Base-by-base conservation (phyloP, 2,113 vertebrate genomes). In the Chamaetylas fuelleborni region DNA sequence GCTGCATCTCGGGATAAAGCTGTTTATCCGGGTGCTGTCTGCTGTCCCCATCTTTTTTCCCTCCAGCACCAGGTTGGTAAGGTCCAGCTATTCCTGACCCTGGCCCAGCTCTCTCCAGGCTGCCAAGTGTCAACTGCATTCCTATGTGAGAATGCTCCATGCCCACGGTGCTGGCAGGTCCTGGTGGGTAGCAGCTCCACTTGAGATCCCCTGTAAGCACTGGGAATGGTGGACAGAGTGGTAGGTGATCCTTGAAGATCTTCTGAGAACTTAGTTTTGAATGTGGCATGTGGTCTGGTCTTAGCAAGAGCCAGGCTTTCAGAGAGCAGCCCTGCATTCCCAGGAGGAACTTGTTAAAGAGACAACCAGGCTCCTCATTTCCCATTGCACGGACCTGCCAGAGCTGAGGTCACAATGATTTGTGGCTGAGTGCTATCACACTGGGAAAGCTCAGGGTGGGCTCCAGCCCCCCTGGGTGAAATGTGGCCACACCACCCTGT, bases 401-500 rank as follows among this genome's bases (percentile, higher is more conserved):
- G 43, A 69, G n/a, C 43, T 1, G 22, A 40, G 45, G 22, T 81
- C 73, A 36, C 28, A 36, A 4, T 0, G 1, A 6, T 76, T 51
- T 60, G 25, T 81, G 50, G 12, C 71, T 0, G 0, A n/a, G 19
- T 81, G 28, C 26, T 85, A 4, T 71, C 4, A 1, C 5, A n/a
- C 34, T 45, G 47, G 57, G 19, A 69, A 77, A 45, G n/a, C 45
- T 69, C 42, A 7, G 13, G 12, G 8, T 64, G 36, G 14, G 28
- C 33, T 87, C 54, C 28, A 76, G 24, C 8, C 38, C 36, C 24
- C 2, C 47, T 2, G 4, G 2, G 5, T 72, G n/a, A 61, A 43
- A 43, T 29, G 12, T 45, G 40, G 25, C 50, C 15, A 31, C 25
- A 36, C 20, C 51, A 60, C 33, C 48, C 33, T 13, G 20, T 13